These are phyloP conservation scores for Drosophila leontia DNA, from an alignment of 1,140 invertebrate genomes.

Conservation along the genomic window DNA sequence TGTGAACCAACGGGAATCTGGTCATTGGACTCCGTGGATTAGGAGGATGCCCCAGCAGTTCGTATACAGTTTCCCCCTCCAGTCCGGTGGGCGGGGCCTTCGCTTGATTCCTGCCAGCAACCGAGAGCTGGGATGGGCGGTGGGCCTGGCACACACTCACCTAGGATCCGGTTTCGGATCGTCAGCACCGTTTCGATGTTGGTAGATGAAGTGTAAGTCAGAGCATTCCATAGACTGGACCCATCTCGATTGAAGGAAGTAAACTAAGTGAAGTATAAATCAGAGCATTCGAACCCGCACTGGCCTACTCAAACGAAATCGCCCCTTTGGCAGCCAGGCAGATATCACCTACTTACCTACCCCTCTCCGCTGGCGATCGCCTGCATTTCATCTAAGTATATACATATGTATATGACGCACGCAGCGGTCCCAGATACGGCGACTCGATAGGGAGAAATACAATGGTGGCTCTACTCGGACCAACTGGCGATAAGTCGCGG, in stretches of 20 bases:
- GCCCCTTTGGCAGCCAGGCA: constrained; percentile 31
- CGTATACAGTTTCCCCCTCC: constrained; percentile 15
- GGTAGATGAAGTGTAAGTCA: constrained; percentile 53
- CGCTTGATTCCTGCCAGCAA: constrained; percentile 43
- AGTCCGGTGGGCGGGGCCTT: constrained; percentile 13
- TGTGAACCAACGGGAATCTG: constrained; percentile 1
- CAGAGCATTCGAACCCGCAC: constrained; percentile 42
- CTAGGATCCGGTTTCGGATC: constrained; percentile 32
- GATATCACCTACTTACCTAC: constrained; percentile 15
- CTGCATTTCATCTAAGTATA: background rate
- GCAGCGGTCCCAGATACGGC: constrained; percentile 30
- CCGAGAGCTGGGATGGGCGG: constrained; percentile 19
- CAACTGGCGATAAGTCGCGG: constrained; percentile 35
- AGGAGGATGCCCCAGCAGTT: constrained; percentile 13
- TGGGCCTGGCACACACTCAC: constrained; percentile 22
- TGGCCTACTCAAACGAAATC: constrained; percentile 24
- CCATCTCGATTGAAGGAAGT: background rate
- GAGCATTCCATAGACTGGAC: constrained; percentile 13
- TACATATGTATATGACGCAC: constrained; percentile 27
- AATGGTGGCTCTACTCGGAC: constrained; percentile 20
- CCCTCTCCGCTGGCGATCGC: constrained; percentile 7
- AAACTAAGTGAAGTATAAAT: constrained; percentile 60
- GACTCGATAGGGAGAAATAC: constrained; percentile 52
- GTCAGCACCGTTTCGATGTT: constrained; percentile 24
- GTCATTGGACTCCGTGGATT: constrained; percentile 4